These are phyloP conservation scores for Aplidium turbinatum DNA, from an alignment of 23 tunicate species.

Conservation along the genomic window DNA sequence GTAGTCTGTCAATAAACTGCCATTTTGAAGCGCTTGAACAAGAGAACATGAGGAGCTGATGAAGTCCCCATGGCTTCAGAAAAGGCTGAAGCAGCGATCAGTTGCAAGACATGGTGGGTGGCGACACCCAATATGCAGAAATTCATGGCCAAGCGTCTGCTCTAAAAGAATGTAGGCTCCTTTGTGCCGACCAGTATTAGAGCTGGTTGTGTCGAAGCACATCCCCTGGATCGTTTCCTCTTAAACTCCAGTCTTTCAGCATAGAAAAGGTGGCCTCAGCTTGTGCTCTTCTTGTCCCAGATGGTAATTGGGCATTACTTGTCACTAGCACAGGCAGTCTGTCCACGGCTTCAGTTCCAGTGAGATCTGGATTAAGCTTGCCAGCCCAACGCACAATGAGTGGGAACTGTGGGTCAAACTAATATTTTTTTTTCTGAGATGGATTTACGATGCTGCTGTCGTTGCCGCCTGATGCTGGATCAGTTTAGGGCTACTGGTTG, in stretches of 20 bases:
- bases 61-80: slow-evolving; percentile 16
- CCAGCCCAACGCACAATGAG: slow-evolving; percentile 18
- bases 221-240: slow-evolving; percentile 19
- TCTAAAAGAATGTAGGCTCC: slow-evolving; percentile 13
- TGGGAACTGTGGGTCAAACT: background rate
- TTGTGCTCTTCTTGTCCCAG: slow-evolving; percentile 19
- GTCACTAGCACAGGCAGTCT: slow-evolving; percentile 31
- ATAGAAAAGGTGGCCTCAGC: slow-evolving; percentile 17
- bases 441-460: background rate
- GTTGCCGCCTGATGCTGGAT: slow-evolving; percentile 13
- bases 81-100: slow-evolving; percentile 9
- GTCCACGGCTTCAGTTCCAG: slow-evolving; percentile 17
- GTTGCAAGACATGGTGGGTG: slow-evolving; percentile 1
- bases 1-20: slow-evolving; percentile 17
- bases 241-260: slow-evolving; percentile 14
- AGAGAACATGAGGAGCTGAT: slow-evolving; percentile 6
- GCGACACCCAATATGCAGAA: slow-evolving; percentile 25
- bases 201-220: slow-evolving; percentile 19
- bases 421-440: no score
- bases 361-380: slow-evolving; percentile 6
- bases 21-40: slow-evolving; percentile 24
- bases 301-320: slow-evolving; percentile 1
- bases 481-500: slow-evolving; percentile 18
- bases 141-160: slow-evolving; percentile 4
- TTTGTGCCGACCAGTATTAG: slow-evolving; percentile 23